phyloP scores from a whole-genome alignment of 2,888 invertebrate genomes.

The Eupithecia tripunctaria region DNA sequence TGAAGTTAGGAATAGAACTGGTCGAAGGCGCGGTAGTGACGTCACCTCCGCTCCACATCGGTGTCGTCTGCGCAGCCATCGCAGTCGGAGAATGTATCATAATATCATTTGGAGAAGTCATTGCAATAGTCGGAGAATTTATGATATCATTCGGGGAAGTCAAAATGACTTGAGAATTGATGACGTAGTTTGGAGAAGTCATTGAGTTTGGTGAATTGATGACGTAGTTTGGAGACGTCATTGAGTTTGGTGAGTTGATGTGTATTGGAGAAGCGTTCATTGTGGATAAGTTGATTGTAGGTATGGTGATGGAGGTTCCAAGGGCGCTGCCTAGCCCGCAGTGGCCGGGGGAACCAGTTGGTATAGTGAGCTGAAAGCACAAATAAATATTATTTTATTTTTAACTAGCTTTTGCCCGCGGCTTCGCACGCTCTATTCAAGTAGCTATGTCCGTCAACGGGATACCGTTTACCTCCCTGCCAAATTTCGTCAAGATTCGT shows the following conservation, averaged over 20 bases:
- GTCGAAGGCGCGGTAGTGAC: neutral
- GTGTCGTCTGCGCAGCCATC: constrained; percentile 16
- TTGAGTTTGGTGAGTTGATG: neutral
- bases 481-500: no score
- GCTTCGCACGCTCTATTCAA: no score
- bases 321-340: constrained; percentile 55
- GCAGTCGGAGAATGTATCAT: neutral
- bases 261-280: constrained; percentile 12
- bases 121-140: neutral
- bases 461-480: no score
- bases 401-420: no score
- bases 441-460: no score
- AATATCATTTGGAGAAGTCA: neutral
- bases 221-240: neutral
- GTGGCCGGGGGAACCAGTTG: constrained; percentile 43
- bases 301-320: constrained; percentile 24
- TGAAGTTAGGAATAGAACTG: constrained; percentile 14
- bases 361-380: constrained; percentile 37
- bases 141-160: neutral
- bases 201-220: neutral
- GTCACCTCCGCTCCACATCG: constrained; percentile 28
- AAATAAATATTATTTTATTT: no score
- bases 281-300: neutral
- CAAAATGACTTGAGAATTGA: neutral
- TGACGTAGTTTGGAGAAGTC: neutral